phyloP scores from a whole-genome alignment of 92 coral and sea anemone species.

The Parazoanthus swiftii region DNA sequence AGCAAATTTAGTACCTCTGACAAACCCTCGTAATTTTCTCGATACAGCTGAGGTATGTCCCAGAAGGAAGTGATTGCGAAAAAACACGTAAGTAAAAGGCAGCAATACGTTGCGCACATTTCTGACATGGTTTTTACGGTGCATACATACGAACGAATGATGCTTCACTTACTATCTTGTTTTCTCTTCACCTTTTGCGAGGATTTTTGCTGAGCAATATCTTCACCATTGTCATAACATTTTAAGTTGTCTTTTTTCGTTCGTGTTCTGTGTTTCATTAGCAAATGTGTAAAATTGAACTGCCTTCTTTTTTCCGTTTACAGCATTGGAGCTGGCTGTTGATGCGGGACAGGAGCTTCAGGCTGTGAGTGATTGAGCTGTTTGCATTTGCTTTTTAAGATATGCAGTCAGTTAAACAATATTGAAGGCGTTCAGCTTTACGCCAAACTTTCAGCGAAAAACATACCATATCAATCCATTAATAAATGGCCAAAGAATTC shows the following conservation, averaged over 20 bases:
- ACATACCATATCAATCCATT: too few species aligned
- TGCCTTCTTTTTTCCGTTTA: background rate
- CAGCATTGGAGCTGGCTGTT: conserved; percentile 29
- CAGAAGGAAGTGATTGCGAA: conserved; percentile 71
- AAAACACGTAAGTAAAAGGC: conserved; percentile 77
- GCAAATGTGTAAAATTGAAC: background rate
- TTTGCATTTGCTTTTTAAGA: background rate
- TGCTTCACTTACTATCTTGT: background rate
- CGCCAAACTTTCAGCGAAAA: too few species aligned
- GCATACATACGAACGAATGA: too few species aligned
- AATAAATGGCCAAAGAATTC: too few species aligned
- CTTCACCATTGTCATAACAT: background rate
- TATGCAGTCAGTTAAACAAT: background rate
- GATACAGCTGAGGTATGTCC: conserved; percentile 68
- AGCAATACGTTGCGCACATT: background rate
- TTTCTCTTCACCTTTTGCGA: background rate
- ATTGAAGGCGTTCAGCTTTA: too few species aligned
- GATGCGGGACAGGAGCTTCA: conserved; percentile 13
- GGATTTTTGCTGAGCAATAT: background rate
- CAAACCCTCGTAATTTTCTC: background rate
- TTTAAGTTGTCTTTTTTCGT: background rate
- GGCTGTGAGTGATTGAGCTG: conserved; percentile 19
- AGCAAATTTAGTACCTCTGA: background rate
- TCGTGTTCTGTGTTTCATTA: background rate
- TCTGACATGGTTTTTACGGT: background rate